A percentile compares a stretch with the other conserved stretches of the same genome.
Conservation (phyloP, 2,113 vertebrate species). For the Zapornia atra region DNA sequence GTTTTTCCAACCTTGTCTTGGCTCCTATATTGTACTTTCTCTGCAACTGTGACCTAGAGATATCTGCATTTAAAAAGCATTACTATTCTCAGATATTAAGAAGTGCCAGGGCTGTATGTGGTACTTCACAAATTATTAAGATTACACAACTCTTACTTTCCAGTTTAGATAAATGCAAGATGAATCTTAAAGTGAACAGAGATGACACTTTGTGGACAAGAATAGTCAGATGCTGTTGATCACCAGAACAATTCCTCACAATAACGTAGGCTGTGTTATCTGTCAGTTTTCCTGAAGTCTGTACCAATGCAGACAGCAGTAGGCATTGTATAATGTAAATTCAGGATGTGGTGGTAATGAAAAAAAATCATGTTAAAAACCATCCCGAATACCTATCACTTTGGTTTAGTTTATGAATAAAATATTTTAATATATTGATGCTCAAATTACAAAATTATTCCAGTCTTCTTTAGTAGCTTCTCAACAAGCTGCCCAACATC, state of each 20-base stretch:
- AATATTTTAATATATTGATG: neutral
- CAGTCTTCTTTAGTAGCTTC: neutral
- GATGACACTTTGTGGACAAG: neutral
- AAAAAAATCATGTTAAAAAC: neutral
- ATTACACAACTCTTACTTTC: neutral
- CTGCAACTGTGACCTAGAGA: neutral
- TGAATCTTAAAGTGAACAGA: neutral
- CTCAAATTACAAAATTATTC: neutral
- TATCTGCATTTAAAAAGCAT: neutral
- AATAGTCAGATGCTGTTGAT: neutral
- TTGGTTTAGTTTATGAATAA: neutral
- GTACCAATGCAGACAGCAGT: neutral
- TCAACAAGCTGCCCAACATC: neutral
- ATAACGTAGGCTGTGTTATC: neutral
- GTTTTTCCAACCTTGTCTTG: neutral
- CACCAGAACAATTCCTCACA: neutral
- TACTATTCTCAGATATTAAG: neutral
- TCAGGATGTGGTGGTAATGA: neutral
- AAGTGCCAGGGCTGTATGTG: neutral
- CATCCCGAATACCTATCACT: neutral
- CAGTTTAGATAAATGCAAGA: neutral
- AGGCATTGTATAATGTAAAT: neutral
- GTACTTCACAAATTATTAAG: neutral
- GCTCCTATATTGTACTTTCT: neutral
- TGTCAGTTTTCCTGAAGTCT: neutral